These are phyloP conservation scores for Corythucha ciliata DNA, from an alignment of 2,888 invertebrate genomes.

Conservation along the genomic window DNA sequence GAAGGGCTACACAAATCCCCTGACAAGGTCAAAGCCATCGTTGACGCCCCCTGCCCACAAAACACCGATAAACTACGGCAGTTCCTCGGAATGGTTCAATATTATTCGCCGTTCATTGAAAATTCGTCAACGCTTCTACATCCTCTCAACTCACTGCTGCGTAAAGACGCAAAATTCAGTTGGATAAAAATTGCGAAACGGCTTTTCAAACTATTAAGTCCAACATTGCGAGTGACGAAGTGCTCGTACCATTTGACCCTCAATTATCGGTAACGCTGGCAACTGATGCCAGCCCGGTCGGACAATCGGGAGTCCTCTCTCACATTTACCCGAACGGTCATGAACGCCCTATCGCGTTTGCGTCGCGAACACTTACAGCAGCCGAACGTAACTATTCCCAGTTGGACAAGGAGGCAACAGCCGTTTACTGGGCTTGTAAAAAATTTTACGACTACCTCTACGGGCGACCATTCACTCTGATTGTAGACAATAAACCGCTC, in stretches of 20 bases:
- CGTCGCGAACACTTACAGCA: not conserved
- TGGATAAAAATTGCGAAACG: constrained; percentile 21
- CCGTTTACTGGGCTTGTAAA: constrained; percentile 20
- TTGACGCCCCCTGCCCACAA: constrained; percentile 31
- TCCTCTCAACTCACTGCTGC: constrained; percentile 36
- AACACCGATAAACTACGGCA: constrained; percentile 36
- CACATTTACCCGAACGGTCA: constrained; percentile 9
- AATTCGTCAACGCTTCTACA: constrained; percentile 36
- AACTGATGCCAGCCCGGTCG: constrained; percentile 22
- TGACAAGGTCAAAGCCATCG: constrained; percentile 28
- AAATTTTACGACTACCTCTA: constrained; percentile 15
- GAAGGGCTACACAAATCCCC: constrained; percentile 22
- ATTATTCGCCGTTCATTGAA: constrained; percentile 39
- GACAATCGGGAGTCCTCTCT: constrained; percentile 9
- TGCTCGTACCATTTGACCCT: constrained; percentile 16
- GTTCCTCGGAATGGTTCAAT: constrained; percentile 38
- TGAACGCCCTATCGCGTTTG: constrained; percentile 14
- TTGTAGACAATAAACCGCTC: constrained; percentile 24
- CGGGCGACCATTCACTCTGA: constrained; percentile 21
- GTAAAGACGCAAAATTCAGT: constrained; percentile 22
- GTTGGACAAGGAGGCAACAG: constrained; percentile 22
- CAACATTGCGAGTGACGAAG: constrained; percentile 16
- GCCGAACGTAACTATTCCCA: constrained; percentile 3
- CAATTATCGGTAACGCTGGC: constrained; percentile 13
- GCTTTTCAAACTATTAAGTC: constrained; percentile 2